Conservation (phyloP, 2,888 invertebrate genomes). For the Philaethria dido region DNA sequence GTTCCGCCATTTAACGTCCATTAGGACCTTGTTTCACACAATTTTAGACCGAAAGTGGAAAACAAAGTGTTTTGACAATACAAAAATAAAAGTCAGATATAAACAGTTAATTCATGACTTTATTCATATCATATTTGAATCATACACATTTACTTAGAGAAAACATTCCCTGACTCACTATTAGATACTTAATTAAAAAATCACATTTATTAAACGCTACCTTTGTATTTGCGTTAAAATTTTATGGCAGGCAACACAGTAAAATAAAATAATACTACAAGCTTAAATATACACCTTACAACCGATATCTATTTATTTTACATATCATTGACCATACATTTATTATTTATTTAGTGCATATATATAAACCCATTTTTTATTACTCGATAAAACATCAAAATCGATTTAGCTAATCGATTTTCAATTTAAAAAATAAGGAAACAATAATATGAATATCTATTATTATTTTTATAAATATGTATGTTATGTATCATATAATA, state of each 20-base stretch:
- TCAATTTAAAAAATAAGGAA: neutral
- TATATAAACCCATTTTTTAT: neutral
- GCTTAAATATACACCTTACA: conserved; percentile 16
- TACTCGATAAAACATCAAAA: neutral
- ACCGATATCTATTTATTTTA: conserved; percentile 1
- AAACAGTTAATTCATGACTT: conserved; percentile 75
- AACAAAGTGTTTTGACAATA: too few species aligned
- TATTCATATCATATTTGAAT: conserved; percentile 73
- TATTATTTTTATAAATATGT: neutral
- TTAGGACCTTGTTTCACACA: too few species aligned
- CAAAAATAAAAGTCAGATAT: conserved; percentile 51
- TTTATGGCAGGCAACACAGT: conserved; percentile 67
- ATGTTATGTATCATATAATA: conserved; percentile 13
- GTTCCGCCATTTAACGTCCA: too few species aligned
- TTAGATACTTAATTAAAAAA: conserved; percentile 65
- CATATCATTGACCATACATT: conserved; percentile 22
- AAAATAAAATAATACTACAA: conserved; percentile 49
- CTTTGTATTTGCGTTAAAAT: conserved; percentile 57
- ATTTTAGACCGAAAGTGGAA: too few species aligned
- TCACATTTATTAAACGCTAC: conserved; percentile 70
- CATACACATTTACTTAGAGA: conserved; percentile 70
- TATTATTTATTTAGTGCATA: neutral
- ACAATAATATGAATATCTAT: conserved; percentile 7
- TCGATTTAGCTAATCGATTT: neutral
- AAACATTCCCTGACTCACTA: conserved; percentile 66